Percentiles rank a stretch among this genome's conserved stretches.
phyloP scores from a whole-genome alignment of 1,140 invertebrate species.

The Zaprionus tsacasi region DNA sequence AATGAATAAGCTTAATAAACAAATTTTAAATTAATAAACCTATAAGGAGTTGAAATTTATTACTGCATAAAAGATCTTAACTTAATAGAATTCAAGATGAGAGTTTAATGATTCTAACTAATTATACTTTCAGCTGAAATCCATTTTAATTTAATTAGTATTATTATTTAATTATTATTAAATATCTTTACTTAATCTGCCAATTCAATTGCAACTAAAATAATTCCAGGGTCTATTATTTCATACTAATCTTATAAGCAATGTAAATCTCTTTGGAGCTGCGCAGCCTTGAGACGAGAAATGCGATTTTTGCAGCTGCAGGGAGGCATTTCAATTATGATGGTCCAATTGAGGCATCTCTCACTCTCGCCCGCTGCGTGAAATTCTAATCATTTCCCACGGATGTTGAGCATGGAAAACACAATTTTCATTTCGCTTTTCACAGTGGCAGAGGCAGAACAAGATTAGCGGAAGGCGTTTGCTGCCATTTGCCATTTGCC shows the following conservation, averaged over 20 bases:
- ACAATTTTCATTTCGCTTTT: conserved; percentile 7
- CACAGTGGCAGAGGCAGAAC: neutral
- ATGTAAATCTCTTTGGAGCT: neutral
- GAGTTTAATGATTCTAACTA: too few species aligned
- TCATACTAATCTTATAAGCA: neutral
- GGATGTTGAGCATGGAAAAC: conserved; percentile 6
- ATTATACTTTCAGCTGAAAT: too few species aligned
- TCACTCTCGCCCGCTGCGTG: neutral
- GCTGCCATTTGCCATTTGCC: conserved; percentile 11
- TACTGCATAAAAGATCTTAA: too few species aligned
- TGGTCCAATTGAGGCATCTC: neutral
- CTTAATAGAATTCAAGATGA: too few species aligned
- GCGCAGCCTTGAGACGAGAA: neutral
- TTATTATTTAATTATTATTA: too few species aligned
- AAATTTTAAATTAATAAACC: too few species aligned
- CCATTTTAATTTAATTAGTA: too few species aligned
- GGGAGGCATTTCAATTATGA: neutral
- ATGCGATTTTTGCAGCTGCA: neutral
- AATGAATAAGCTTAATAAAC: too few species aligned
- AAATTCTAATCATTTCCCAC: conserved; percentile 13
- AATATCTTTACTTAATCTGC: too few species aligned
- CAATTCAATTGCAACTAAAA: too few species aligned
- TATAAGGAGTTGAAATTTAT: too few species aligned
- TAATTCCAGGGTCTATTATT: neutral
- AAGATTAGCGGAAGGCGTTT: conserved; percentile 35